These are phyloP conservation scores for Bimastos eiseni DNA, from an alignment of 2,888 invertebrate species.

Conservation along the genomic window DNA sequence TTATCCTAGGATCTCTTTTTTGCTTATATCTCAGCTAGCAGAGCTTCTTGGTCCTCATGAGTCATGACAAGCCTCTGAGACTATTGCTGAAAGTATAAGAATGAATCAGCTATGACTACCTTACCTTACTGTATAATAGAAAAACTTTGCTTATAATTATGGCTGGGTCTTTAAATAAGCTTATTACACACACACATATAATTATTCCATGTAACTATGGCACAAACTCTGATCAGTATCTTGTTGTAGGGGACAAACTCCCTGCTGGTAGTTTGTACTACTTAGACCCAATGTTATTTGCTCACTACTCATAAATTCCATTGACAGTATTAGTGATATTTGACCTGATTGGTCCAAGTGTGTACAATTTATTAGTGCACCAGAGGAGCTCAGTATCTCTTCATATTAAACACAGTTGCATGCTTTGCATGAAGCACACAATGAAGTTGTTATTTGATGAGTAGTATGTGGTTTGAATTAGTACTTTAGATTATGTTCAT, in stretches of 20 bases:
- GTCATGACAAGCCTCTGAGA: no score
- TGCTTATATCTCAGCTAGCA: not conserved
- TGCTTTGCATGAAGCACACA: not conserved
- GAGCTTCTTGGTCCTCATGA: not conserved
- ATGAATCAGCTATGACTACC: not conserved
- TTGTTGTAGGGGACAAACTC: not conserved
- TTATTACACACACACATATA: no score
- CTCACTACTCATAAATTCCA: not conserved
- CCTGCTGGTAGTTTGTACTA: not conserved
- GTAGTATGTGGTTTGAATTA: no score
- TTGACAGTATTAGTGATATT: constrained; percentile 5
- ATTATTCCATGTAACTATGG: no score
- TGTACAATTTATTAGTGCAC: not conserved
- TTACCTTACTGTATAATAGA: not conserved
- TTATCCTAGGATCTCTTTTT: not conserved
- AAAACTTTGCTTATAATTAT: no score
- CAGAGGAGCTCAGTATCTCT: not conserved
- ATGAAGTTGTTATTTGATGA: not conserved
- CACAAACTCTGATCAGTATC: not conserved
- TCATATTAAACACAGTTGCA: not conserved
- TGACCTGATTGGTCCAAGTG: not conserved
- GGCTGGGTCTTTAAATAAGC: no score
- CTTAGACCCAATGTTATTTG: not conserved
- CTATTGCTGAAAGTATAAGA: not conserved
- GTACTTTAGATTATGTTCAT: not conserved